A percentile compares a stretch with the other conserved stretches of the same genome.
These are phyloP conservation scores for Diprion similis DNA, from an alignment of 1,140 invertebrate genomes.

Conservation along the genomic window DNA sequence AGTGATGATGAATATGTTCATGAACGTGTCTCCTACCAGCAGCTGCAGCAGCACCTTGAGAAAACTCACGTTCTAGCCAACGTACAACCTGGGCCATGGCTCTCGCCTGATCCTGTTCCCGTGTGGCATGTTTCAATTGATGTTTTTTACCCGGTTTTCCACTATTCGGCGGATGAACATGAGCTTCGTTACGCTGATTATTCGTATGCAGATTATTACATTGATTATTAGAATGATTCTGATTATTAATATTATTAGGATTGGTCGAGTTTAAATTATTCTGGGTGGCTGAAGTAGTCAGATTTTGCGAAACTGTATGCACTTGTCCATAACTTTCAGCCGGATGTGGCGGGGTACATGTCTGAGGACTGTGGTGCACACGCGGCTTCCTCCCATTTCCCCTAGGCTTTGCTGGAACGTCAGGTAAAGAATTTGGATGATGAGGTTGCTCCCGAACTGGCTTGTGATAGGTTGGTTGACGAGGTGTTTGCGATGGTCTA, in stretches of 20 bases:
- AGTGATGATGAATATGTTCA: constrained; percentile 85
- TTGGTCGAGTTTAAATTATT: constrained; percentile 29
- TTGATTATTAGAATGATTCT: constrained; percentile 10
- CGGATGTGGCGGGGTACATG: constrained; percentile 27
- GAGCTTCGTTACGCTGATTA: constrained; percentile 40
- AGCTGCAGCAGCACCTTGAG: constrained; percentile 46
- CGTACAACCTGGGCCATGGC: constrained; percentile 74
- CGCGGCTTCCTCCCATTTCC: constrained; percentile 40
- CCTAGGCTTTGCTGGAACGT: constrained; percentile 43
- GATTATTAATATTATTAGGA: constrained; percentile 11
- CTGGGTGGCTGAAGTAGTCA: constrained; percentile 31
- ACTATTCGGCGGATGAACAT: constrained; percentile 38
- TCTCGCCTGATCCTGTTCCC: constrained; percentile 73
- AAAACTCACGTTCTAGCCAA: constrained; percentile 66
- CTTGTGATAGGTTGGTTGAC: constrained; percentile 44
- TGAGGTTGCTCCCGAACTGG: constrained; percentile 48
- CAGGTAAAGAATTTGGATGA: constrained; percentile 39
- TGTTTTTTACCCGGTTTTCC: constrained; percentile 59
- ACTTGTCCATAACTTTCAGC: constrained; percentile 38
- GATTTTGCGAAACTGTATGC: constrained; percentile 36
- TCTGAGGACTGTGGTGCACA: constrained; percentile 23
- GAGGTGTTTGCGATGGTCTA: constrained; percentile 31
- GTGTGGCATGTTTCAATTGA: constrained; percentile 70
- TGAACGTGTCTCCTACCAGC: constrained; percentile 69
- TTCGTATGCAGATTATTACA: constrained; percentile 38